These are phyloP conservation scores for Diaperis boleti DNA, from an alignment of 2,888 invertebrate genomes.

Conservation along the genomic window DNA sequence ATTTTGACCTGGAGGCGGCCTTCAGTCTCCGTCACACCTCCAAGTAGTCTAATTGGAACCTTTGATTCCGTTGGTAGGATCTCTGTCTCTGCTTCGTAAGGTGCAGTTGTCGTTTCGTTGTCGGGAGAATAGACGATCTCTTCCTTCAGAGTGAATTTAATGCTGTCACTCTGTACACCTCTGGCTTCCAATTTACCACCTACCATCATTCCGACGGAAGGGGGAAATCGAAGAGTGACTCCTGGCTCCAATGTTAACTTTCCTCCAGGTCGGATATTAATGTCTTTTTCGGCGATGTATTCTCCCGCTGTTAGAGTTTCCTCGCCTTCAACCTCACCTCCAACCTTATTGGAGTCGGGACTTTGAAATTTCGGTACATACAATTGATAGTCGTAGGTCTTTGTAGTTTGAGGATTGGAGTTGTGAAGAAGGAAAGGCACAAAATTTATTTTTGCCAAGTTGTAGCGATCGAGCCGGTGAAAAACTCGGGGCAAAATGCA, in stretches of 20 bases:
- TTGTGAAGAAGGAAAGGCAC: constrained; percentile 92
- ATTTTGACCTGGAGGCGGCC: constrained; percentile 90
- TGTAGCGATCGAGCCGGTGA: constrained; percentile 92
- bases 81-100: constrained; percentile 69
- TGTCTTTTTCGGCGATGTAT: constrained; percentile 93
- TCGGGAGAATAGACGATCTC: constrained; percentile 76
- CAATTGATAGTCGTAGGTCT: constrained; percentile 80
- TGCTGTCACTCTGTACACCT: constrained; percentile 83
- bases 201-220: constrained; percentile 96
- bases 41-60: constrained; percentile 82
- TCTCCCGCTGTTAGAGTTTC: constrained; percentile 86
- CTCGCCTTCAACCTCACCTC: constrained; percentile 94
- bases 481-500: constrained; percentile 82
- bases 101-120: constrained; percentile 71
- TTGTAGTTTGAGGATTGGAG: constrained; percentile 89
- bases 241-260: constrained; percentile 89
- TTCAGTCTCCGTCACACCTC: constrained; percentile 84
- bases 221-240: constrained; percentile 89
- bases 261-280: constrained; percentile 94
- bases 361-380: constrained; percentile 84
- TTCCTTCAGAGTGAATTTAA: constrained; percentile 83
- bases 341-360: constrained; percentile 76
- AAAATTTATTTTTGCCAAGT: constrained; percentile 91
- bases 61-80: constrained; percentile 73
- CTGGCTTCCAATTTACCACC: constrained; percentile 90